phyloP scores from a whole-genome alignment of 2,113 vertebrate species.

The Nibea coibor region DNA sequence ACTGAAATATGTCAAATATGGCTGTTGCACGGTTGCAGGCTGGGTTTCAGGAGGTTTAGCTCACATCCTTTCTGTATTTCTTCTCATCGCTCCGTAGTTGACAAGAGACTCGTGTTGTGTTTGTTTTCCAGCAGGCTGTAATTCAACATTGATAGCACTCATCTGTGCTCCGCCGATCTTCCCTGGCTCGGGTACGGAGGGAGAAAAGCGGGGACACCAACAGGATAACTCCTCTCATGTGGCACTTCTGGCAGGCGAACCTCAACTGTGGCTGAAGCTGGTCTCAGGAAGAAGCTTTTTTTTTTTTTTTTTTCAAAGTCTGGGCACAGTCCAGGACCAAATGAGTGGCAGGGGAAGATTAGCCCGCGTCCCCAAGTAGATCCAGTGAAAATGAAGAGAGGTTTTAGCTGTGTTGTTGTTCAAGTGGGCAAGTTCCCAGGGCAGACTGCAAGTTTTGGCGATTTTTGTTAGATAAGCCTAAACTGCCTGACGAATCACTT shows the following conservation, averaged over 20 bases:
- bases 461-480: slow-evolving; percentile 21
- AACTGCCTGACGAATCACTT: slow-evolving; percentile 28
- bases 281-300: slow-evolving; percentile 25
- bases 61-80: slow-evolving; percentile 28
- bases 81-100: slow-evolving; percentile 11
- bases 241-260: slow-evolving; percentile 36
- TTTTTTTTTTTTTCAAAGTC: slow-evolving; percentile 26
- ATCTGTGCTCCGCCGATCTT: slow-evolving; percentile 57
- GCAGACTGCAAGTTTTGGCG: not conserved
- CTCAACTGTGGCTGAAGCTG: not conserved
- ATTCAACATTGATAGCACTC: slow-evolving; percentile 64
- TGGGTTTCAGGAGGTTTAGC: slow-evolving; percentile 48
- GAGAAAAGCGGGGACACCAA: not conserved
- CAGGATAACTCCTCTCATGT: slow-evolving; percentile 47
- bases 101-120: slow-evolving; percentile 33
- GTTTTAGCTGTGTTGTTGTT: slow-evolving; percentile 20
- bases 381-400: slow-evolving; percentile 16
- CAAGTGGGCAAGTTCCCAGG: slow-evolving; percentile 10
- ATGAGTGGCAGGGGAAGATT: not conserved
- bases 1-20: slow-evolving; percentile 51
- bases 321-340: slow-evolving; percentile 11
- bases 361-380: slow-evolving; percentile 19
- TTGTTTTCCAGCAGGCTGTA: slow-evolving; percentile 67
- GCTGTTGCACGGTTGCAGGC: slow-evolving; percentile 35
- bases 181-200: slow-evolving; percentile 17